phyloP scores from a whole-genome alignment of 1,140 invertebrate genomes.

The Elysia chlorotica region DNA sequence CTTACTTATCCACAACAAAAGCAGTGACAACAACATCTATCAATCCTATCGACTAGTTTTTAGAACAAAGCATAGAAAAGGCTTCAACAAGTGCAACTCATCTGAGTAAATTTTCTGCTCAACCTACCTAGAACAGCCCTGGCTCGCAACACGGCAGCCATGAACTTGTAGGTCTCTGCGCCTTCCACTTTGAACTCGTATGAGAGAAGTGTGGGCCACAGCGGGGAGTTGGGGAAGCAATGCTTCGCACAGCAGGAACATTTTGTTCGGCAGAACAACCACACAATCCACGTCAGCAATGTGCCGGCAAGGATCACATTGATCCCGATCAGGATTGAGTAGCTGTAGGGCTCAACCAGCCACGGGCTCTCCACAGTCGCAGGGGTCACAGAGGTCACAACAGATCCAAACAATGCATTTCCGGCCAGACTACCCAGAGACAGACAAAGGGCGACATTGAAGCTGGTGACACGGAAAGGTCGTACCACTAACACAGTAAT shows the following conservation, averaged over 20 bases:
- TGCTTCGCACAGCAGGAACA: slow-evolving; percentile 33
- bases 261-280: slow-evolving; percentile 32
- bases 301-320: slow-evolving; percentile 34
- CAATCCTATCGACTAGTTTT: no score
- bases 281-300: slow-evolving; percentile 36
- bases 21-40: no score
- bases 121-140: slow-evolving; percentile 47
- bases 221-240: slow-evolving; percentile 31
- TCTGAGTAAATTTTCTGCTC: background rate
- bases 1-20: no score
- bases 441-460: slow-evolving; percentile 45
- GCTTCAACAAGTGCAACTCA: no score
- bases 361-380: slow-evolving; percentile 43
- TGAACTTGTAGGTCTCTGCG: slow-evolving; percentile 49
- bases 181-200: slow-evolving; percentile 40
- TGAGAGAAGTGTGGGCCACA: slow-evolving; percentile 52
- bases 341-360: slow-evolving; percentile 50
- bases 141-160: slow-evolving; percentile 48
- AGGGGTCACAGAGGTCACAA: slow-evolving; percentile 29
- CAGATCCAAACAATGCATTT: slow-evolving; percentile 40
- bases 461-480: slow-evolving; percentile 46
- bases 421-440: slow-evolving; percentile 36
- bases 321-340: slow-evolving; percentile 39
- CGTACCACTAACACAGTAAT: slow-evolving; percentile 35
- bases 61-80: no score